Evolutionary conservation across 2,888 invertebrate genomes (phyloP), one percentile per base, ranked within the genome.

Genomic region (Litoditis marina): DNA sequence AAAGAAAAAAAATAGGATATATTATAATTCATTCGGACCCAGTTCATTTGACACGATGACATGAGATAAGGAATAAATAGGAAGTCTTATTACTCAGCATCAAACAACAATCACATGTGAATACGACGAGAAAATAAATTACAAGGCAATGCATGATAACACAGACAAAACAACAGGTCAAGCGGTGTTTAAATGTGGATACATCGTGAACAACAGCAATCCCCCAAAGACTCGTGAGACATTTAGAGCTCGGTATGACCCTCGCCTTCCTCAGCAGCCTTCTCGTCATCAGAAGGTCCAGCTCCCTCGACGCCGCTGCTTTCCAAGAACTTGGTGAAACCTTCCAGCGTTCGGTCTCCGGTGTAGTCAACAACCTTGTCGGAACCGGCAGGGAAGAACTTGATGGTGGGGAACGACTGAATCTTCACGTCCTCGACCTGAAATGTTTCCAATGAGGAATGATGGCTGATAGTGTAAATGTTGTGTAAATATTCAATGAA

Each of bases 291-390:
- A 25, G 82, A 79, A 50, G 74, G 75, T 50, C 78, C 79, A 56
- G 79, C 81, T 56, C 90, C 90, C 61, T 89, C 90, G 78, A 88
- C 89, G 69, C 96, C 96, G 81, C 90, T 91, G 68, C 89, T 88
- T 84, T 96, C 95, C 66, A 98, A 86, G 87, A 98, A 99, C 86
- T 94, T 92, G 71, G 89, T 88, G 83, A 99, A 88, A 64, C 89
- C 95, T 78, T 92, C 94, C 75, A 96, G 87, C 78, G 94, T 95
- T 83, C 98, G 88, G 83, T 94, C 94, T 69, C 95, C 93, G 82
- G 90, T 91, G 88, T 92, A 99, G 83, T 95, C 93, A 80, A 96
- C 88, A 60, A 85, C 83, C 85, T 92, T 90, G 86, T 92, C 93
- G 79, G 91, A 90, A 55, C 88, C 90, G 87, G 94, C 95, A 78